phyloP scores from a whole-genome alignment of 2,888 invertebrate genomes.

The Liodrosophila aerea region DNA sequence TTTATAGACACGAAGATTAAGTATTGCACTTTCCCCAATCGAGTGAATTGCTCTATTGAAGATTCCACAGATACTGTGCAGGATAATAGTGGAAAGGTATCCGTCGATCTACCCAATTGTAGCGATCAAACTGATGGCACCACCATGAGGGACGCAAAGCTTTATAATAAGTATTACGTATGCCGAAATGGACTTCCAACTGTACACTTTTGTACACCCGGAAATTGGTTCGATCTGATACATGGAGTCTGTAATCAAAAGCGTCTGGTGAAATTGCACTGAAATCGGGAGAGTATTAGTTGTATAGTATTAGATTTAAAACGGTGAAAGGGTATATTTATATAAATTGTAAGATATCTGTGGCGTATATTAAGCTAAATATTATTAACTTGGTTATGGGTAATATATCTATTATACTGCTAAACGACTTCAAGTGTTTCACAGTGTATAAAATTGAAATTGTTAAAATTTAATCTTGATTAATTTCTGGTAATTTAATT shows the following conservation, averaged over 20 bases:
- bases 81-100: no score
- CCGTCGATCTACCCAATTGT: constrained; percentile 27
- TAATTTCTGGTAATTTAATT: no score
- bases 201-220: constrained; percentile 49
- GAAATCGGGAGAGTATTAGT: constrained; percentile 6
- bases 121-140: constrained; percentile 22
- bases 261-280: constrained; percentile 19
- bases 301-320: constrained; percentile 3
- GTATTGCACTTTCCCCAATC: constrained; percentile 36
- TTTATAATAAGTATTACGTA: constrained; percentile 54
- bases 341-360: constrained; percentile 15
- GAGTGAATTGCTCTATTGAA: constrained; percentile 27
- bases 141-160: constrained; percentile 32
- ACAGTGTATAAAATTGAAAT: constrained; percentile 31
- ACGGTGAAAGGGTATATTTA: constrained; percentile 31
- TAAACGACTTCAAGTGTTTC: background rate
- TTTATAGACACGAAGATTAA: constrained; percentile 24
- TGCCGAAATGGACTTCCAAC: constrained; percentile 39
- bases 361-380: constrained; percentile 24
- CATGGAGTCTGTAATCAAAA: constrained; percentile 32
- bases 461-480: no score
- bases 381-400: constrained; percentile 23
- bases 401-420: constrained; percentile 7
- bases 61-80: background rate
- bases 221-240: constrained; percentile 53